These are phyloP conservation scores for Muntiacus reevesi DNA, from an alignment of 2,113 vertebrate genomes.

Conservation along the genomic window DNA sequence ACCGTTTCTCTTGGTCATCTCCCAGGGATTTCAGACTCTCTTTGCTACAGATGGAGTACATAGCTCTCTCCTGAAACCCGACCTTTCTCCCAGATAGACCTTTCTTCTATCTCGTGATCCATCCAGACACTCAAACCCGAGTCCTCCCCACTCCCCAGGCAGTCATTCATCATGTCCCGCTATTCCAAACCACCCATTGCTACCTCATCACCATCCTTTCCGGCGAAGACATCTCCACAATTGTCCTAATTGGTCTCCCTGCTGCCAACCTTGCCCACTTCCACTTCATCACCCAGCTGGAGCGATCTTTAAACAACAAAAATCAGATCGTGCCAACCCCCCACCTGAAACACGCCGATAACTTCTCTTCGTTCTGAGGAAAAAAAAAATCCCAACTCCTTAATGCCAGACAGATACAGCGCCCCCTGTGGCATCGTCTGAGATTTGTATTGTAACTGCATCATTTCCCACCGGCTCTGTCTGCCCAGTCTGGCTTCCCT, in stretches of 20 bases:
- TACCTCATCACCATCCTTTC: not conserved
- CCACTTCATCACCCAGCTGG: slow-evolving; percentile 22
- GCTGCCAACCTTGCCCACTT: not conserved
- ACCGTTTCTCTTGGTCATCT: not conserved
- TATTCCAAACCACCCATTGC: not conserved
- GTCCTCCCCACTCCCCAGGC: not conserved
- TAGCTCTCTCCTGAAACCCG: not conserved
- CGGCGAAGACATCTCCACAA: not conserved
- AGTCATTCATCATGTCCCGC: not conserved
- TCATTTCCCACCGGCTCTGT: not conserved
- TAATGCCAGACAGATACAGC: not conserved
- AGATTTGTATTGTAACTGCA: not conserved
- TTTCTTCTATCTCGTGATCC: not conserved
- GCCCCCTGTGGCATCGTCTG: not conserved
- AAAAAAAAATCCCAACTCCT: not conserved
- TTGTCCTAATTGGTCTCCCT: slow-evolving; percentile 7
- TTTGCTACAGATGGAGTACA: not conserved
- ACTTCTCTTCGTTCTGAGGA: not conserved
- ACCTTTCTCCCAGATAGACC: not conserved
- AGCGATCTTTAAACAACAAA: not conserved
- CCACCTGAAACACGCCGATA: not conserved
- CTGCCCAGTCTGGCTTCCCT: not conserved
- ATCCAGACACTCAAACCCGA: not conserved
- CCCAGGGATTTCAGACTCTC: not conserved
- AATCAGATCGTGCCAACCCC: not conserved